Conservation (phyloP, 1,140 invertebrate species). For the Dendrolimus punctatus region DNA sequence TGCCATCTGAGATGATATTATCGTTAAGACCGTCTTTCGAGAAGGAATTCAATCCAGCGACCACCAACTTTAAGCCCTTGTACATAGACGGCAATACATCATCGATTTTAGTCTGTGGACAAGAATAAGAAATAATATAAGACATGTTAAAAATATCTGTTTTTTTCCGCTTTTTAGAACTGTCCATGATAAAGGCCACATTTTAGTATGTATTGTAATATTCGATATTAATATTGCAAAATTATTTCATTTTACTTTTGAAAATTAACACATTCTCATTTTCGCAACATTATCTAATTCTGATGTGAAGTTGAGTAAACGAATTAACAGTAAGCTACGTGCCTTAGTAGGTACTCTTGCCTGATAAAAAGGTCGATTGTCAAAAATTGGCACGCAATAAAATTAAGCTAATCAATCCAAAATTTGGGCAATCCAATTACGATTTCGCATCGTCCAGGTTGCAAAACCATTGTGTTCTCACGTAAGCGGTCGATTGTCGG, state of each 20-base stretch:
- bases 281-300: too few relatives aligned
- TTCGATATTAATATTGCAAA: too few relatives aligned
- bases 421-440: constrained; percentile 31
- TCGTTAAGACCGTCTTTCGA: constrained; percentile 30
- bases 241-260: too few relatives aligned
- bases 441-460: constrained; percentile 37
- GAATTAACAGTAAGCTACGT: too few relatives aligned
- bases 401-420: constrained; percentile 25
- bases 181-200: too few relatives aligned
- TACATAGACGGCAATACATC: constrained; percentile 44
- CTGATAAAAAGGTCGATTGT: too few relatives aligned
- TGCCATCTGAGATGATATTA: constrained; percentile 31
- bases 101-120: constrained; percentile 45
- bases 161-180: too few relatives aligned
- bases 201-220: too few relatives aligned
- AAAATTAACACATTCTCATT: too few relatives aligned
- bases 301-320: too few relatives aligned
- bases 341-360: too few relatives aligned
- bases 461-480: constrained; percentile 67
- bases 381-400: constrained; percentile 1
- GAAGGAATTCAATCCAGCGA: constrained; percentile 39
- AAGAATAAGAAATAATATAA: constrained; percentile 16
- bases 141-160: too few relatives aligned
- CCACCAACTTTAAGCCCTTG: constrained; percentile 53
- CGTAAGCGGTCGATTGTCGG: constrained; percentile 56